phyloP scores from a whole-genome alignment of 2,113 vertebrate species.

The Tragulus kanchil region DNA sequence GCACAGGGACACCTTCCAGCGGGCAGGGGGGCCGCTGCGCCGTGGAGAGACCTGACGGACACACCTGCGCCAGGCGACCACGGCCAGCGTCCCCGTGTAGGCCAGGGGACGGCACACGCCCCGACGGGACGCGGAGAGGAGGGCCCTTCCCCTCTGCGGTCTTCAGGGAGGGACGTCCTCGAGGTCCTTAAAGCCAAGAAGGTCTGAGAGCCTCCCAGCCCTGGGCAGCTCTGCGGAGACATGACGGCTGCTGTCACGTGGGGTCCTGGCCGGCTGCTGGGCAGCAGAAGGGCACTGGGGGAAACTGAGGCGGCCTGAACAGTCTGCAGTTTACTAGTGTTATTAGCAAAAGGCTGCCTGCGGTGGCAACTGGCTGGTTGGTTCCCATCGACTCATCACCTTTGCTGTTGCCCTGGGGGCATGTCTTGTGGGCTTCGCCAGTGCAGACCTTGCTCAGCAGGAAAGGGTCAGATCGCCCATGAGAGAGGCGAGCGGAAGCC shows the following conservation, averaged over 20 bases:
- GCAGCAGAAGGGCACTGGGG: background rate
- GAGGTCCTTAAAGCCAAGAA: background rate
- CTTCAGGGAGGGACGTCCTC: background rate
- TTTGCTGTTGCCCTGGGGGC: background rate
- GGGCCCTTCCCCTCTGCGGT: background rate
- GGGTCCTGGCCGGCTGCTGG: background rate
- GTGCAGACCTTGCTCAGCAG: background rate
- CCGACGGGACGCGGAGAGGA: too few relatives aligned
- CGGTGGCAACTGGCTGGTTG: too few relatives aligned
- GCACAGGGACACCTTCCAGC: background rate
- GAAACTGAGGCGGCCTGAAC: background rate
- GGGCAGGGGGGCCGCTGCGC: background rate
- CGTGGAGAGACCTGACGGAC: background rate
- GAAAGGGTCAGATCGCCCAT: background rate
- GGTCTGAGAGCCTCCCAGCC: background rate
- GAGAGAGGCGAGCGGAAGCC: background rate
- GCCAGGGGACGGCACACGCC: rapidly evolving
- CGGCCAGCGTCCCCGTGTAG: rapidly evolving
- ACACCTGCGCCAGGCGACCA: background rate
- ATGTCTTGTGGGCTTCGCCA: background rate
- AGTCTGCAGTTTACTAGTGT: rapidly evolving
- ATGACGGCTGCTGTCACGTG: rapidly evolving
- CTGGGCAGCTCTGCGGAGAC: background rate
- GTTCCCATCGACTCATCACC: background rate
- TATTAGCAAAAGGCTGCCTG: background rate